Evolutionary conservation across 1,140 invertebrate genomes (phyloP).

Genomic region (Scaptomyza hsui): DNA sequence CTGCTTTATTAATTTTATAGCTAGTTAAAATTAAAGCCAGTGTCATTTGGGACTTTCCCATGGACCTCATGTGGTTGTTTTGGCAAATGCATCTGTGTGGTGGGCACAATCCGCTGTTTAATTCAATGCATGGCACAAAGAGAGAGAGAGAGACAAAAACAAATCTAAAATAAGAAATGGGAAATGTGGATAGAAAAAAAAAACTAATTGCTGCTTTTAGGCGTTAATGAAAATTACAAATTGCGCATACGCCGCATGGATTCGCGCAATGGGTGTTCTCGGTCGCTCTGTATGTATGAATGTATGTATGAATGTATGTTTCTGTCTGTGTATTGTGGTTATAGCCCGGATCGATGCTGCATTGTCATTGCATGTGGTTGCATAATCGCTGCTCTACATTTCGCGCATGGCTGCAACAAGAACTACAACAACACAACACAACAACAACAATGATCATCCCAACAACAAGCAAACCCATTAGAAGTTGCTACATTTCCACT

Average conservation of each 20-base stretch:
- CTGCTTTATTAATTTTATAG: neutral
- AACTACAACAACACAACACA: constrained; percentile 8
- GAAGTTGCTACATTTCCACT: constrained; percentile 71
- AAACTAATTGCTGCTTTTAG: constrained; percentile 62
- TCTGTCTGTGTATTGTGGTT: neutral
- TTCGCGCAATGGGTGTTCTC: neutral
- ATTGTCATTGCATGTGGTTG: constrained; percentile 73
- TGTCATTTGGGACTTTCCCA: constrained; percentile 11
- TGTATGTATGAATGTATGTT: neutral
- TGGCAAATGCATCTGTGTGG: constrained; percentile 4
- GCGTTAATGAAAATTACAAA: constrained; percentile 77
- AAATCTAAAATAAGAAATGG: constrained; percentile 1
- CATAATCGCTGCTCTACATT: constrained; percentile 78
- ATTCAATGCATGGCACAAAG: constrained; percentile 25
- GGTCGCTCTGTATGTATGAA: too few relatives aligned
- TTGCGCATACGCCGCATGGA: constrained; percentile 67
- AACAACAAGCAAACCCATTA: constrained; percentile 73
- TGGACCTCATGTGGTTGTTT: constrained; percentile 12
- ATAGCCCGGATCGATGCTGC: constrained; percentile 58
- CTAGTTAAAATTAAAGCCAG: neutral
- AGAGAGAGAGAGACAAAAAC: neutral
- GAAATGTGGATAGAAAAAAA: constrained; percentile 5
- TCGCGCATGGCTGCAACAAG: constrained; percentile 50
- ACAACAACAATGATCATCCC: constrained; percentile 49
- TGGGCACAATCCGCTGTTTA: constrained; percentile 13